Evolutionary conservation across 2,113 vertebrate genomes (phyloP), one percentile per base, ranked within the genome.

Genomic region (Tetrao urogallus): DNA sequence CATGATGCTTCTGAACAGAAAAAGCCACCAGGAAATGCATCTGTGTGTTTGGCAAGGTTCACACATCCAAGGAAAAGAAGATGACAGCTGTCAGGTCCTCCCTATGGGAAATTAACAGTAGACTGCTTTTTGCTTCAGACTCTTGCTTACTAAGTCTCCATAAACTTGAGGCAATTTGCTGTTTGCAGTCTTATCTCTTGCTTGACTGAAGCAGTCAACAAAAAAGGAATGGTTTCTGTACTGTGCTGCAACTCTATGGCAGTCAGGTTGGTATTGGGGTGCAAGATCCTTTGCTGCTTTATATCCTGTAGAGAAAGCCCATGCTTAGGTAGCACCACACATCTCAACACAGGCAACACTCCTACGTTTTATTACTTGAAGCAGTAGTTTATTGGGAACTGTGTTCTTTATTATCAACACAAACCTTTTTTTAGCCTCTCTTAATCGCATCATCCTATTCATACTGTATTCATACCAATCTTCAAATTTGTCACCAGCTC

Each of bases 391-490:
- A 17, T 4, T 65, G 27, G 40, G 71, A 87, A 57, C 6, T 1
- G 11, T 34, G 7, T 43, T 81, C 25, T 61, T 9, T 20, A 48
- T 57, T 87, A 48, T 3, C 48, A 73, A 28, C 3, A 60, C 5
- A 78, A 64, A 13, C 4, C 32, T 28, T 30, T 61, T 28, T 43
- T 70, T 38, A 69, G 76, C 0, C 1, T 3, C 21, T 60, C 5
- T 72, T 69, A 75, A 91, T 36, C 2, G 36, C 1, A 0, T 60
- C 64, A 43, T 43, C 14, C 6, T 6, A 25, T 70, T 48, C 1
- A 0, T 45, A 66, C 30, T 79, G 30, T 15, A 11, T 52, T 78
- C 13, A 50, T 45, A 66, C 1, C 0, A 0, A 28, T 63, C 17
- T 47, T 60, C 1, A 1, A 22, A 7, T 17, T 47, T 81, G 72